These are phyloP conservation scores for Sicus ferrugineus DNA, from an alignment of 2,888 invertebrate genomes.

Conservation along the genomic window DNA sequence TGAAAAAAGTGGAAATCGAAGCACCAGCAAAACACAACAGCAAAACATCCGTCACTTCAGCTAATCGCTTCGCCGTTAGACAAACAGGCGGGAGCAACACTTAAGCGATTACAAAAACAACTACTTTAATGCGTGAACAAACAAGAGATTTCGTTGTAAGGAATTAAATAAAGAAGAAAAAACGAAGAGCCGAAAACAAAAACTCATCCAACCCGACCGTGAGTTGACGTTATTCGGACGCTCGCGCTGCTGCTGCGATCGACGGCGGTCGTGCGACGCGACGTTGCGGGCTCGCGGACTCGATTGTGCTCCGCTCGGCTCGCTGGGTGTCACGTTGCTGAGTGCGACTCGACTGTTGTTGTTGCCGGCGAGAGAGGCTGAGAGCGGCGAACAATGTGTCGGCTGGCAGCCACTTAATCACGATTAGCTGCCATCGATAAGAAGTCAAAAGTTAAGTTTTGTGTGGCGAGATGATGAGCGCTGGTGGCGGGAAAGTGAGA, in stretches of 20 bases:
- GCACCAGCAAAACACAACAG: background rate
- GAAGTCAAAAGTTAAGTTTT: slow-evolving; percentile 12
- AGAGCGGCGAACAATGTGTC: slow-evolving; percentile 25
- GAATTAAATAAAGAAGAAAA: background rate
- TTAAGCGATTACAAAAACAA: slow-evolving; percentile 17
- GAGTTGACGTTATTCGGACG: slow-evolving; percentile 28
- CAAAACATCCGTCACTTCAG: slow-evolving; percentile 38
- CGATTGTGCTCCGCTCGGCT: background rate
- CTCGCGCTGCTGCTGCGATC: slow-evolving; percentile 54
- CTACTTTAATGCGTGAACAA: slow-evolving; percentile 30
- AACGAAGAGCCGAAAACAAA: slow-evolving; percentile 7
- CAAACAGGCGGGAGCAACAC: slow-evolving; percentile 47
- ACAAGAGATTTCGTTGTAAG: slow-evolving; percentile 28
- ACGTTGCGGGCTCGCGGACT: slow-evolving; percentile 18
- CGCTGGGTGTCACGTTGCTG: background rate
- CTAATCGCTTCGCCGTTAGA: slow-evolving; percentile 47
- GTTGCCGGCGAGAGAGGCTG: slow-evolving; percentile 26
- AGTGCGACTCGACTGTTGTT: slow-evolving; percentile 28
- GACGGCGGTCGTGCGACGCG: slow-evolving; percentile 42
- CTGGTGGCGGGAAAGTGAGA: background rate
- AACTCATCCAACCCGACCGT: slow-evolving; percentile 23
- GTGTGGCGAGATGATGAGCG: slow-evolving; percentile 5
- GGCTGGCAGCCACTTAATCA: slow-evolving; percentile 62
- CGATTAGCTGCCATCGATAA: slow-evolving; percentile 61
- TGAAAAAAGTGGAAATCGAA: background rate